Evolutionary conservation across 2,888 invertebrate species (phyloP).

Genomic region (Andrena trimmerana): DNA sequence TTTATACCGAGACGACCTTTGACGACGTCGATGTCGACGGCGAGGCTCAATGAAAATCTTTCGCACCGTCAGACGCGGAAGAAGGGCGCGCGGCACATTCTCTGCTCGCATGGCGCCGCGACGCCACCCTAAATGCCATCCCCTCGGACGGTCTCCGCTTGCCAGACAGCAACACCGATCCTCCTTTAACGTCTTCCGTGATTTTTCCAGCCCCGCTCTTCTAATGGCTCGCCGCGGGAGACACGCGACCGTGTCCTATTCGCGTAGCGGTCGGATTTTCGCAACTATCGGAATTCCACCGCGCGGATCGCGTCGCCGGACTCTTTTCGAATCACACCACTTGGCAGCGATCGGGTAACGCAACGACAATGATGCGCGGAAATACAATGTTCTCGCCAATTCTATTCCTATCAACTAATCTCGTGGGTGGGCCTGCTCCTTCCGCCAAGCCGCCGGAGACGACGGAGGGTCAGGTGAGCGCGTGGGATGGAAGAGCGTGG

Average conservation of each 20-base stretch:
- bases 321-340: neutral
- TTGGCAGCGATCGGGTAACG: constrained; percentile 24
- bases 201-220: neutral
- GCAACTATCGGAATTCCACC: neutral
- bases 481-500: no score
- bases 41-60: constrained; percentile 71
- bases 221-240: neutral
- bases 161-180: constrained; percentile 12
- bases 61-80: constrained; percentile 62
- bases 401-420: constrained; percentile 25
- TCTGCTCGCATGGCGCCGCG: constrained; percentile 47
- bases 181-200: neutral
- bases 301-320: neutral
- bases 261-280: neutral
- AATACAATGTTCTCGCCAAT: constrained; percentile 25
- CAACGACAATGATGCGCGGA: constrained; percentile 17
- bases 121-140: constrained; percentile 61
- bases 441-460: neutral
- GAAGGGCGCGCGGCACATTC: constrained; percentile 47
- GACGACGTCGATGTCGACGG: constrained; percentile 69
- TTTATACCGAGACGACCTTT: constrained; percentile 80
- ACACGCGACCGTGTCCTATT: neutral
- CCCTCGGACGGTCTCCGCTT: constrained; percentile 21
- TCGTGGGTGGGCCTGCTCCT: neutral
- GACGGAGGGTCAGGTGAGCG: no score